Conservation (phyloP, 2,113 vertebrate species). For the Lepus americanus region DNA sequence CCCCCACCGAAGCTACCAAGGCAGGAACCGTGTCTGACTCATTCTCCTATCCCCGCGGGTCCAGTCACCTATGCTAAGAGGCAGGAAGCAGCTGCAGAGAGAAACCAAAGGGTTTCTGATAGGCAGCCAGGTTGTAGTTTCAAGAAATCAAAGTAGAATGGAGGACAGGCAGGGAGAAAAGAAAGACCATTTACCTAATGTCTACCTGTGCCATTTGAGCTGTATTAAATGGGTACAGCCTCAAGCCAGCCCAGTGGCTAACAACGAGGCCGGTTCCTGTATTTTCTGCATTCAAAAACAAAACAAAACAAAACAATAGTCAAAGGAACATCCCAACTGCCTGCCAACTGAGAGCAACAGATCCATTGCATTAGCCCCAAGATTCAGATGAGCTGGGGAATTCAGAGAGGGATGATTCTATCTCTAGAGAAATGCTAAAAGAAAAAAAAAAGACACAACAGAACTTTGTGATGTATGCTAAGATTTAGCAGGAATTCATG, state of each 20-base stretch:
- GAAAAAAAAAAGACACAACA: not conserved
- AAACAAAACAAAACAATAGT: not conserved
- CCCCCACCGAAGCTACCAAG: too few species aligned
- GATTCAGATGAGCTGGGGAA: not conserved
- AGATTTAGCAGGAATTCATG: not conserved
- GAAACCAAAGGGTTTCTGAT: not conserved
- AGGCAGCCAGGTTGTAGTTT: not conserved
- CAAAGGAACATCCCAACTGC: not conserved
- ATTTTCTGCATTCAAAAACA: not conserved
- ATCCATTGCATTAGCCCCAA: not conserved
- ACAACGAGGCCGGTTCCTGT: not conserved
- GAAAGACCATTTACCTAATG: not conserved
- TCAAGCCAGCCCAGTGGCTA: not conserved
- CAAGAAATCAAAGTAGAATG: not conserved
- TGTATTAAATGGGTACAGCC: not conserved
- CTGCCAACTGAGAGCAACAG: not conserved
- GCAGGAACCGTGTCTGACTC: not conserved
- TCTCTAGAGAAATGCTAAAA: not conserved
- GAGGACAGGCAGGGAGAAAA: not conserved
- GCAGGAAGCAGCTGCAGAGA: not conserved
- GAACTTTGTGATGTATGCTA: not conserved
- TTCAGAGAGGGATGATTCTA: not conserved
- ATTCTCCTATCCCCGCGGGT: accelerated
- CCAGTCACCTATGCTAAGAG: not conserved
- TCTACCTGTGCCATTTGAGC: not conserved